phyloP scores from a whole-genome alignment of 2,113 vertebrate genomes.

The Trochalopteron elliotii region DNA sequence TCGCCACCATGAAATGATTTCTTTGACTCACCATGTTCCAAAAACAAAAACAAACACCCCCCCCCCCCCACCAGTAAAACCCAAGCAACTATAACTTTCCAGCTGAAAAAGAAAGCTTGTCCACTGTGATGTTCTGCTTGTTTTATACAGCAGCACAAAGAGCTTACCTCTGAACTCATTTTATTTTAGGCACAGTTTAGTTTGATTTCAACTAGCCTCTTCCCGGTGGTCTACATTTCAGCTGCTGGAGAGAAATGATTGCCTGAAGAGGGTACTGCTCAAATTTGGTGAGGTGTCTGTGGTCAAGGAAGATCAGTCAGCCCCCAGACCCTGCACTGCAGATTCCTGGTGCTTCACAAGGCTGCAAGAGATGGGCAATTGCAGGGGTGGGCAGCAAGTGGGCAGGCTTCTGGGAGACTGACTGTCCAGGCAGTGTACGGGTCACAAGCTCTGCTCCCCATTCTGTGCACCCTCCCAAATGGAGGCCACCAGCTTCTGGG shows the following conservation, averaged over 20 bases:
- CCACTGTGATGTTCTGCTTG: neutral
- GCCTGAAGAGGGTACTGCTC: neutral
- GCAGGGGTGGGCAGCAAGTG: fast-evolving
- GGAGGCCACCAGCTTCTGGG: neutral
- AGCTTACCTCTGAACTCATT: neutral
- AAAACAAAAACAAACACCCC: too few relatives aligned
- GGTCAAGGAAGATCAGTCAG: neutral
- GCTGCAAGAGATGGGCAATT: fast-evolving
- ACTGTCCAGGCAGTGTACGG: neutral
- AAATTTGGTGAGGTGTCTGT: neutral
- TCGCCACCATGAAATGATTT: neutral
- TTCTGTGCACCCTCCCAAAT: neutral
- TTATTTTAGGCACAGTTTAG: neutral
- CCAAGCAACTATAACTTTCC: neutral
- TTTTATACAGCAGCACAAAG: neutral
- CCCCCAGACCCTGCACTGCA: neutral
- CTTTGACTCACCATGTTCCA: neutral
- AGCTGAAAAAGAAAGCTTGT: neutral
- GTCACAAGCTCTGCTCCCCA: neutral
- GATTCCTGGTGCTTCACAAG: neutral
- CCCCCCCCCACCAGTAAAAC: neutral
- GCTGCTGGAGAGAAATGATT: neutral
- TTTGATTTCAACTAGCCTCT: neutral
- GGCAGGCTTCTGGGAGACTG: neutral
- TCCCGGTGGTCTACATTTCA: neutral